These are phyloP conservation scores for Leptinotarsa lineolata DNA, from an alignment of 1,140 invertebrate genomes.

Conservation along the genomic window DNA sequence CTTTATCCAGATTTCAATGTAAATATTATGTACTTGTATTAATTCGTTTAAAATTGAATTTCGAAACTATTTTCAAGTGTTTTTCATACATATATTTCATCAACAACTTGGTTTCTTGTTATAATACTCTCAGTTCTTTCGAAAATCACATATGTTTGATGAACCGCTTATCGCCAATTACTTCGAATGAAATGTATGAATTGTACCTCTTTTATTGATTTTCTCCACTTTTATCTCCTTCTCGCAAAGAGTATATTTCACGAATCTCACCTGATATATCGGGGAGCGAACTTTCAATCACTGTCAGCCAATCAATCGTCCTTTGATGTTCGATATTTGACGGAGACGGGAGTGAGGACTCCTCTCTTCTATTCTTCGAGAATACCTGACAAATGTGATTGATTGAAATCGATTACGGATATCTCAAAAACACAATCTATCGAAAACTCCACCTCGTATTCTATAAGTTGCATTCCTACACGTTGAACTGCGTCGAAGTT, in stretches of 20 bases:
- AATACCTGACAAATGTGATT: slow-evolving; percentile 53
- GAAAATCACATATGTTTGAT: no score
- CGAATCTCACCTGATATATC: slow-evolving; percentile 13
- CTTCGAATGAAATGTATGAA: no score
- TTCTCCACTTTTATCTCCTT: no score
- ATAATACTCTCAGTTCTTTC: no score
- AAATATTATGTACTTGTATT: no score
- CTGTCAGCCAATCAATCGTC: slow-evolving; percentile 53
- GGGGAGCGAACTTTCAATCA: slow-evolving; percentile 45
- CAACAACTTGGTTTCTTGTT: no score
- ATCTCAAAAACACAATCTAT: slow-evolving; percentile 26
- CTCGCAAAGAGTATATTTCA: background rate
- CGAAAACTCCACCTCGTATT: slow-evolving; percentile 2
- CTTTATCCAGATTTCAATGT: no score
- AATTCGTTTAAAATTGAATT: no score
- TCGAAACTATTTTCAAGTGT: no score
- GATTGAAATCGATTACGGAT: slow-evolving; percentile 49
- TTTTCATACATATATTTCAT: no score
- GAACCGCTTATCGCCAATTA: no score
- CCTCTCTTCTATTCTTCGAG: slow-evolving; percentile 34
- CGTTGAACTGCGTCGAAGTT: slow-evolving; percentile 9
- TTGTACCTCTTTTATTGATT: no score
- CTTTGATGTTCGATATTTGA: slow-evolving; percentile 49
- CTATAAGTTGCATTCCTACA: slow-evolving; percentile 4
- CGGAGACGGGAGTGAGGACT: slow-evolving; percentile 33